Evolutionary conservation across 2,888 invertebrate species (phyloP).

Genomic region (Scaptomyza polygonia): DNA sequence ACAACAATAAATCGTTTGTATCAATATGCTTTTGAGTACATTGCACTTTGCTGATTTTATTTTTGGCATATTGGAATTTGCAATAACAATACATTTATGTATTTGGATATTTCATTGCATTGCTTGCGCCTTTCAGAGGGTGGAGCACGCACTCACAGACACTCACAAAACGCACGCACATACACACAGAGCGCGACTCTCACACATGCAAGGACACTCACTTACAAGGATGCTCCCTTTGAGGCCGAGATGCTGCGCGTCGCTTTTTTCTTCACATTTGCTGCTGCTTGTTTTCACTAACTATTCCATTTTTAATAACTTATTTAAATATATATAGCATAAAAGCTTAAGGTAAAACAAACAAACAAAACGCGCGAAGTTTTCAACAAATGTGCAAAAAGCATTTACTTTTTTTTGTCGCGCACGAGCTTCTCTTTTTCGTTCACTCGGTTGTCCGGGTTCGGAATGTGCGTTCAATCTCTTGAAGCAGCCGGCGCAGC

Average conservation of each 20-base stretch:
- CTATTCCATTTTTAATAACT: background rate
- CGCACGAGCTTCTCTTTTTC: constrained; percentile 33
- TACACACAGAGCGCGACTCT: background rate
- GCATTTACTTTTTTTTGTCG: constrained; percentile 17
- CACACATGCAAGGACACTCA: constrained; percentile 22
- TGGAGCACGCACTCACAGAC: constrained; percentile 41
- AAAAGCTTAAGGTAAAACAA: no score
- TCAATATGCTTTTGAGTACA: constrained; percentile 1
- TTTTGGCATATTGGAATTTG: constrained; percentile 26
- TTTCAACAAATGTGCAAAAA: constrained; percentile 21
- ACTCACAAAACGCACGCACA: constrained; percentile 9
- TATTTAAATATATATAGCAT: no score
- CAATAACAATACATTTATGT: constrained; percentile 2
- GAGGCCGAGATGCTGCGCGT: constrained; percentile 57
- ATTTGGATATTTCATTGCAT: no score
- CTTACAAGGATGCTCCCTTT: constrained; percentile 65
- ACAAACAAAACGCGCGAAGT: constrained; percentile 20
- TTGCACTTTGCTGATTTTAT: background rate
- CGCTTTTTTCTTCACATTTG: constrained; percentile 39
- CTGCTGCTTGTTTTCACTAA: constrained; percentile 5
- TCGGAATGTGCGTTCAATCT: constrained; percentile 7
- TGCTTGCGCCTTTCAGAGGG: no score
- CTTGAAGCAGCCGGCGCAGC: constrained; percentile 56
- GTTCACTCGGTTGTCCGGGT: background rate
- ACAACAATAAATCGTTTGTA: constrained; percentile 7